Conservation (phyloP, 2,113 vertebrate species). For the Pholis gunnellus region DNA sequence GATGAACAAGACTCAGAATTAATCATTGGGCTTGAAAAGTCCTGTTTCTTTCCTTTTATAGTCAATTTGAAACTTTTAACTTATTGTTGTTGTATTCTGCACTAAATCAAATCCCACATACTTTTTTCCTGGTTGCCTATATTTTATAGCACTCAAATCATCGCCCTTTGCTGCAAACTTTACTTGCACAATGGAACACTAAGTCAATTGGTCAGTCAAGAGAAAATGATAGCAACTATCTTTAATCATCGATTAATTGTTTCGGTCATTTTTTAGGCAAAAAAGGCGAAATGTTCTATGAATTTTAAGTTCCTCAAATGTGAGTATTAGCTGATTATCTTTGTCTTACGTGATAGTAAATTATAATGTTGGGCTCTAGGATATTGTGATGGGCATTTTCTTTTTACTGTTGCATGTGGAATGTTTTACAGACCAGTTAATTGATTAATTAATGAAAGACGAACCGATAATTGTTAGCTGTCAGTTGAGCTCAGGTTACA, state of each 20-base stretch:
- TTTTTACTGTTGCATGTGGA: background rate
- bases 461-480: background rate
- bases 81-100: conserved; percentile 8
- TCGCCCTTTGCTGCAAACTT: conserved; percentile 8
- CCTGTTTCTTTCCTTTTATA: background rate
- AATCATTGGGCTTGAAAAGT: background rate
- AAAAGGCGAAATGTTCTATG: background rate
- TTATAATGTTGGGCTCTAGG: background rate
- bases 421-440: background rate
- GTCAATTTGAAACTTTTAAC: background rate
- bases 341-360: background rate
- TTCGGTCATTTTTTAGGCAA: background rate
- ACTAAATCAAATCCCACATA: conserved; percentile 13
- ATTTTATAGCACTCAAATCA: background rate
- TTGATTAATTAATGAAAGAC: background rate
- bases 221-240: background rate
- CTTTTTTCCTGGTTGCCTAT: background rate
- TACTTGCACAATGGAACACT: background rate
- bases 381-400: background rate
- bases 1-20: background rate
- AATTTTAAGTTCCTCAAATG: background rate
- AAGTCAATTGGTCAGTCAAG: too few species aligned
- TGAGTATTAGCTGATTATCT: background rate
- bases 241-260: background rate
- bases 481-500: too few species aligned